phyloP scores from a whole-genome alignment of 1,140 invertebrate genomes.

The Maconellicoccus hirsutus region DNA sequence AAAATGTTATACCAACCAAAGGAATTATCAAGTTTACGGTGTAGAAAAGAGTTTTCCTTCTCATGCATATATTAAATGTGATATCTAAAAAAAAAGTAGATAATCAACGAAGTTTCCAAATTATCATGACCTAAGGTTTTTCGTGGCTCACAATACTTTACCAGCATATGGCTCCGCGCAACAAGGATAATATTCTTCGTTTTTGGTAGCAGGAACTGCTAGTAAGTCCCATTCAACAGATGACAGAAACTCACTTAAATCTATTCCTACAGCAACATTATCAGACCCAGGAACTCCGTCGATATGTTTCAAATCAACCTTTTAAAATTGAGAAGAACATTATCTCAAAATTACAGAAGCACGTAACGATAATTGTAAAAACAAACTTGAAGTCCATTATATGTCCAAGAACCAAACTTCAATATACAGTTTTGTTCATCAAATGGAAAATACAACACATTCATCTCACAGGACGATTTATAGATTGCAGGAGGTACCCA shows the following conservation, averaged over 20 bases:
- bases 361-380: background rate
- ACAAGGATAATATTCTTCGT: constrained; percentile 86
- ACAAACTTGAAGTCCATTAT: constrained; percentile 72
- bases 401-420: constrained; percentile 96
- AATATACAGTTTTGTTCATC: constrained; percentile 87
- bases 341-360: background rate
- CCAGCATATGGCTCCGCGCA: constrained; percentile 70
- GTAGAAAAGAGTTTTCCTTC: constrained; percentile 83
- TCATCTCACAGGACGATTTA: constrained; percentile 93
- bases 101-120: background rate
- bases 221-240: constrained; percentile 95
- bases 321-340: constrained; percentile 30
- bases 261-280: constrained; percentile 69
- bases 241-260: constrained; percentile 80
- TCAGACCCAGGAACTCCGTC: constrained; percentile 61
- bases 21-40: constrained; percentile 85
- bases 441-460: constrained; percentile 92
- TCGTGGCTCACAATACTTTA: too few species aligned
- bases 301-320: constrained; percentile 80
- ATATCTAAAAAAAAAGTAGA: constrained; percentile 52
- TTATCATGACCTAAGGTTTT: too few species aligned
- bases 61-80: constrained; percentile 89
- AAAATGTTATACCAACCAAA: constrained; percentile 81
- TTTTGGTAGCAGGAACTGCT: constrained; percentile 71
- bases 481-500: constrained; percentile 99